Percentiles rank a stretch among this genome's conserved stretches.
Evolutionary conservation across 2,888 invertebrate genomes (phyloP).

Genomic region (Drosophila kanekoi): DNA sequence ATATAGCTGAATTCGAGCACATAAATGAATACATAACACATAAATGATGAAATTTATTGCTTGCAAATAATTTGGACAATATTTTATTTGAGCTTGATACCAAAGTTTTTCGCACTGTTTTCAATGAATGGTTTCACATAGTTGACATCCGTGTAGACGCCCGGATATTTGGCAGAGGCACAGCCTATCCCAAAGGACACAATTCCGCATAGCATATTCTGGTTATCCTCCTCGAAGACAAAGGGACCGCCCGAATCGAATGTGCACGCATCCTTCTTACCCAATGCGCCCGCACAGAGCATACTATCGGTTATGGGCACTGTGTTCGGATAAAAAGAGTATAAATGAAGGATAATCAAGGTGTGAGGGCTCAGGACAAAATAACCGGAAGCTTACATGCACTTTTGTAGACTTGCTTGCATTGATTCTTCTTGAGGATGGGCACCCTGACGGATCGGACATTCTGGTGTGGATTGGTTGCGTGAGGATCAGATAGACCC

Average conservation of each 20-base stretch:
- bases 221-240: background rate
- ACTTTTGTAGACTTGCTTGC: slow-evolving; percentile 21
- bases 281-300: slow-evolving; percentile 69
- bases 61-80: too few species aligned
- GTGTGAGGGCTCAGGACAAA: background rate
- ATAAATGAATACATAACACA: too few species aligned
- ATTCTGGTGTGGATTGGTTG: background rate
- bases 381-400: slow-evolving; percentile 29
- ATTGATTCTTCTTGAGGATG: slow-evolving; percentile 31
- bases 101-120: background rate
- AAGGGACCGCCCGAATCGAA: slow-evolving; percentile 82
- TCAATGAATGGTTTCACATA: slow-evolving; percentile 61
- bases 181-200: slow-evolving; percentile 86
- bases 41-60: too few species aligned
- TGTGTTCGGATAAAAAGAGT: background rate
- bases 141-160: slow-evolving; percentile 90
- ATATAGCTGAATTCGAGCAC: too few species aligned
- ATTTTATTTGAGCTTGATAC: background rate
- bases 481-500: slow-evolving; percentile 40
- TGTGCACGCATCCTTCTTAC: slow-evolving; percentile 70
- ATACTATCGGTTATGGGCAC: slow-evolving; percentile 56
- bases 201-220: slow-evolving; percentile 86
- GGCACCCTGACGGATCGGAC: slow-evolving; percentile 54
- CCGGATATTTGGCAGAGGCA: slow-evolving; percentile 88
- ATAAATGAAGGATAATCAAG: background rate